A percentile compares a stretch with the other conserved stretches of the same genome.
phyloP scores from a whole-genome alignment of 1,140 invertebrate genomes.

The Trichonephila clavata region DNA sequence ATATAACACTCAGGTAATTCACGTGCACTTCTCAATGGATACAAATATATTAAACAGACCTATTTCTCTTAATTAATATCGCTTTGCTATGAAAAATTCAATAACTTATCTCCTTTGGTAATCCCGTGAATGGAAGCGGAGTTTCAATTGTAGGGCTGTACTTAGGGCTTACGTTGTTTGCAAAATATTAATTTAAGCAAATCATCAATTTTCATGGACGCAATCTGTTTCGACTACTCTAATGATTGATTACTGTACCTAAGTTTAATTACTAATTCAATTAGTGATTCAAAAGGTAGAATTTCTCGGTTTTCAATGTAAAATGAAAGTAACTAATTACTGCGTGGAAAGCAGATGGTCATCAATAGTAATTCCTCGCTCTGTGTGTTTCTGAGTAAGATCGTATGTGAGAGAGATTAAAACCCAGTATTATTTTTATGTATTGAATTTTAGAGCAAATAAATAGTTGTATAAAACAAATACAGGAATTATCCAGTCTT shows the following conservation, averaged over 20 bases:
- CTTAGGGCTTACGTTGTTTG: background rate
- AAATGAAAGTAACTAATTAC: constrained; percentile 38
- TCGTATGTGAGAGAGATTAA: background rate
- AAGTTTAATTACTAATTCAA: constrained; percentile 60
- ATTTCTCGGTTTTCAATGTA: constrained; percentile 33
- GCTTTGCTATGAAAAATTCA: constrained; percentile 14
- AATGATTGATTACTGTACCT: constrained; percentile 60
- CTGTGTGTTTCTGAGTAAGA: background rate
- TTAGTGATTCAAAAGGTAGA: constrained; percentile 31
- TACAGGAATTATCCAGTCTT: too few species aligned
- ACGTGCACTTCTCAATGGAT: too few species aligned
- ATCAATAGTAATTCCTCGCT: background rate
- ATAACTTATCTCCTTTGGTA: background rate
- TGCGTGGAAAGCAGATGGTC: background rate
- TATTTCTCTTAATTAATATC: background rate
- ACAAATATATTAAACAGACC: too few species aligned
- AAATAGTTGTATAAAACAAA: too few species aligned
- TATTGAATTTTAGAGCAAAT: background rate
- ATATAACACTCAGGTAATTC: background rate
- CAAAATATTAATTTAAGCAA: constrained; percentile 16
- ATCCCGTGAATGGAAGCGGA: background rate
- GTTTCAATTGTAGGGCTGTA: background rate
- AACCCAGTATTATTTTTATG: background rate
- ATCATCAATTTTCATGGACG: constrained; percentile 46
- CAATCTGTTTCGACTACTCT: constrained; percentile 26